Evolutionary conservation across 1,140 invertebrate genomes (phyloP).

Genomic region (Doryteuthis pealeii): DNA sequence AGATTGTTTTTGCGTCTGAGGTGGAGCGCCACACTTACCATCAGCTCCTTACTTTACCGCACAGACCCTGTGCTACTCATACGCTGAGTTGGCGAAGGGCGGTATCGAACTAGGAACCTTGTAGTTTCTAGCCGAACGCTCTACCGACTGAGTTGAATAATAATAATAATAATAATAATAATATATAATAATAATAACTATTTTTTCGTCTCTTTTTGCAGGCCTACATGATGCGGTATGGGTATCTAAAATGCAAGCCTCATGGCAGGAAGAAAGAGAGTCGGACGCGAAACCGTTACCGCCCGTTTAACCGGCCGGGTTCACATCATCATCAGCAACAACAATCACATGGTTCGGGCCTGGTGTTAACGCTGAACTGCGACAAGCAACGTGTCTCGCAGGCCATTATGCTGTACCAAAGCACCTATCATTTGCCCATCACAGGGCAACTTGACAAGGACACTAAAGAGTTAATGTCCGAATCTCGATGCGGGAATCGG

Average conservation of each 20-base stretch:
- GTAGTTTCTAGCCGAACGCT: no score
- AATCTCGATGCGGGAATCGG: conserved; percentile 58
- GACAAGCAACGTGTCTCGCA: conserved; percentile 36
- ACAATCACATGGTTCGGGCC: conserved; percentile 9
- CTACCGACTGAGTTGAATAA: no score
- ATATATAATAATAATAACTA: no score
- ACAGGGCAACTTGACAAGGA: conserved; percentile 55
- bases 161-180: no score
- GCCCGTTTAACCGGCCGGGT: background rate
- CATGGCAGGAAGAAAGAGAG: conserved; percentile 28
- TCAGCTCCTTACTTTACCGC: no score
- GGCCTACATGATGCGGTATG: conserved; percentile 27
- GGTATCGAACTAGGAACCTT: no score
- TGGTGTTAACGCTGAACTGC: conserved; percentile 24
- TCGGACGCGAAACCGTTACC: background rate
- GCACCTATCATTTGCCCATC: conserved; percentile 53
- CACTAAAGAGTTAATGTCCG: conserved; percentile 56
- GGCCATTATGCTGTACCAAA: conserved; percentile 55
- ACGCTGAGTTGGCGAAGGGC: no score
- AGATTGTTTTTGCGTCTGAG: no score
- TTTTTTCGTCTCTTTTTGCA: background rate
- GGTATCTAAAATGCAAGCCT: conserved; percentile 41
- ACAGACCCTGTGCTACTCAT: no score
- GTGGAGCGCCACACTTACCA: no score
- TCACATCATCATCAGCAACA: conserved; percentile 11